Conservation (phyloP, 2,797 vertebrate genomes). For the Sitta carolinensis region DNA sequence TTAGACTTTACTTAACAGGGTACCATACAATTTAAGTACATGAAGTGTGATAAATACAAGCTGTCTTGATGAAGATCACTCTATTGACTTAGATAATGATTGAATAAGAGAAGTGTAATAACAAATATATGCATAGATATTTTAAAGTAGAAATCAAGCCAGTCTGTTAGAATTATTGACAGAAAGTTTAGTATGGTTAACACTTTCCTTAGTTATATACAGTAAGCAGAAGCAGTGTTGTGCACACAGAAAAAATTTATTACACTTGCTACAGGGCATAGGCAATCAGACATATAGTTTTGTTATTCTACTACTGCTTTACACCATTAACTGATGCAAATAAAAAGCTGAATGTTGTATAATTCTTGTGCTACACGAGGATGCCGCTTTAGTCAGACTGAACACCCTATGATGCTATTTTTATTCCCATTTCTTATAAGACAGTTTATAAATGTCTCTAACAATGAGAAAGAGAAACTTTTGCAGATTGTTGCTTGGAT, state of each 20-base stretch:
- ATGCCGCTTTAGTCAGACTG: neutral
- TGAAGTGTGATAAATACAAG: constrained; percentile 62
- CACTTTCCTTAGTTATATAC: neutral
- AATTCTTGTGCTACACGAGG: neutral
- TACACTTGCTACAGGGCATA: neutral
- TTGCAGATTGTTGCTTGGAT: neutral
- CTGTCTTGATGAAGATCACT: constrained; percentile 15
- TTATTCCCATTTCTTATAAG: neutral
- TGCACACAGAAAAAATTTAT: neutral
- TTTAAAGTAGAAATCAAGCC: constrained; percentile 10
- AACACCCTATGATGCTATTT: neutral
- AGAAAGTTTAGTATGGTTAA: neutral
- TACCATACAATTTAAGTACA: constrained; percentile 36
- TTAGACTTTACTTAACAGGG: constrained; percentile 43
- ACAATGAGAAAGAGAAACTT: neutral
- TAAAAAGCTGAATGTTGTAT: neutral
- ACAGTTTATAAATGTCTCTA: neutral
- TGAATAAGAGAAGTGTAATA: constrained; percentile 38
- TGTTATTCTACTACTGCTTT: neutral
- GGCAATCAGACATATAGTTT: neutral
- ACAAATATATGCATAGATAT: constrained; percentile 5
- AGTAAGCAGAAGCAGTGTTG: neutral
- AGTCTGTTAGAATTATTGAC: constrained; percentile 1
- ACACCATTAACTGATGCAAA: neutral
- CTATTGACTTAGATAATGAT: constrained; percentile 12